phyloP scores from a whole-genome alignment of 1,140 invertebrate genomes.

The Probaryconus sp. region DNA sequence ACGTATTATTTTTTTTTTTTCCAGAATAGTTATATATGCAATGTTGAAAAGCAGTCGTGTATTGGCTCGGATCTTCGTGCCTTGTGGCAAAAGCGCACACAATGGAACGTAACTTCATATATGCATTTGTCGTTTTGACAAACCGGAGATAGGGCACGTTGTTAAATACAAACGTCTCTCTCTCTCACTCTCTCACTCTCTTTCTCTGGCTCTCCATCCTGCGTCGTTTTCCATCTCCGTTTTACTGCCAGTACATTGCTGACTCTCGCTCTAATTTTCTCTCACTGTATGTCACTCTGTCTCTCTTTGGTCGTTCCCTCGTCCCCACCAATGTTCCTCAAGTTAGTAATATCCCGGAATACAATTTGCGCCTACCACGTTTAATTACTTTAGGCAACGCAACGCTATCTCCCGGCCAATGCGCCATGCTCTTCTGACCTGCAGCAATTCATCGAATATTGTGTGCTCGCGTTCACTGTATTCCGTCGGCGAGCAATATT shows the following conservation, averaged over 20 bases:
- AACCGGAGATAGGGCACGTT: slow-evolving; percentile 55
- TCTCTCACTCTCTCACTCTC: no score
- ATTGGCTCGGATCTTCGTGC: slow-evolving; percentile 11
- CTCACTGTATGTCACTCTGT: no score
- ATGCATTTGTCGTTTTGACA: slow-evolving; percentile 46
- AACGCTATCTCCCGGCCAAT: slow-evolving; percentile 49
- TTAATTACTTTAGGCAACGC: slow-evolving; percentile 58
- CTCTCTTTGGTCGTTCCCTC: neutral
- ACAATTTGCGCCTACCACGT: slow-evolving; percentile 51
- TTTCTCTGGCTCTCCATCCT: no score
- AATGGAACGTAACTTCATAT: slow-evolving; percentile 32
- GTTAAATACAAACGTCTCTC: slow-evolving; percentile 55
- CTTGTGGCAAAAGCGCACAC: slow-evolving; percentile 16
- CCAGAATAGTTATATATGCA: no score
- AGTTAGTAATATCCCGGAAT: slow-evolving; percentile 34
- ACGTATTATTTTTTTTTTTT: neutral
- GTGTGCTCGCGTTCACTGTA: neutral
- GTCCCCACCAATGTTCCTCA: slow-evolving; percentile 10
- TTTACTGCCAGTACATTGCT: no score
- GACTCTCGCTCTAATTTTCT: no score
- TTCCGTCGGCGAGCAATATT: neutral
- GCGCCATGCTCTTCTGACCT: slow-evolving; percentile 14
- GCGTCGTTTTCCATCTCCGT: no score
- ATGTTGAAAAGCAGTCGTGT: slow-evolving; percentile 10
- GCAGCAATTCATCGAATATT: slow-evolving; percentile 36